A percentile compares a stretch with the other conserved stretches of the same genome.
Evolutionary conservation across 2,888 invertebrate genomes (phyloP).

Genomic region (Ophraella communa): DNA sequence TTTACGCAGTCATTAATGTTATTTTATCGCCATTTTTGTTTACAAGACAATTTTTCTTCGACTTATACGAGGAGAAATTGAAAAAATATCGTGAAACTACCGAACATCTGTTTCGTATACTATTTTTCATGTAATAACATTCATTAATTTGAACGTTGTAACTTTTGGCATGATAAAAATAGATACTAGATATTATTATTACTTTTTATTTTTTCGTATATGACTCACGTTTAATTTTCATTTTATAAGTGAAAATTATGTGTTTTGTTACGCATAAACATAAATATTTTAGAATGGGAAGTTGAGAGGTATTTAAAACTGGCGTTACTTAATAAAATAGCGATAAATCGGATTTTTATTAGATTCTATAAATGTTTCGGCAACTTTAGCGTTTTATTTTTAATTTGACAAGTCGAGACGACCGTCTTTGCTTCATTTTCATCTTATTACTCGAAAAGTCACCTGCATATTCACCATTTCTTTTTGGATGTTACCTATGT

Average conservation of each 20-base stretch:
- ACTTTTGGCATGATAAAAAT: background rate
- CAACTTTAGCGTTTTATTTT: background rate
- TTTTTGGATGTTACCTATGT: too few species aligned
- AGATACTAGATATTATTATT: background rate
- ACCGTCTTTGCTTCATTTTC: too few species aligned
- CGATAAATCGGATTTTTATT: background rate
- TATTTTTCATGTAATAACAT: background rate
- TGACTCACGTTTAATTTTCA: background rate
- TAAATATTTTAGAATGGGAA: background rate
- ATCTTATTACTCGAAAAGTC: too few species aligned
- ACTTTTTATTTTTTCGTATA: background rate
- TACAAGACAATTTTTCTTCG: background rate
- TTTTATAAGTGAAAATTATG: background rate
- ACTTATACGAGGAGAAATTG: too few species aligned
- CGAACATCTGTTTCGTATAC: background rate
- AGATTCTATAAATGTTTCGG: background rate
- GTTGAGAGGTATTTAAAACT: background rate
- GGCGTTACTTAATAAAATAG: background rate
- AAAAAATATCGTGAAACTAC: background rate
- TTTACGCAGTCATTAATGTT: conserved; percentile 5
- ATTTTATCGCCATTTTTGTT: background rate
- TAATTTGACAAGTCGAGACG: background rate
- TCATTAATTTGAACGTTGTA: background rate
- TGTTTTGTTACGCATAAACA: background rate
- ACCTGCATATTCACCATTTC: too few species aligned